A percentile compares a stretch with the other conserved stretches of the same genome.
Conservation (phyloP, 2,888 invertebrate species). For the Erannis defoliaria region DNA sequence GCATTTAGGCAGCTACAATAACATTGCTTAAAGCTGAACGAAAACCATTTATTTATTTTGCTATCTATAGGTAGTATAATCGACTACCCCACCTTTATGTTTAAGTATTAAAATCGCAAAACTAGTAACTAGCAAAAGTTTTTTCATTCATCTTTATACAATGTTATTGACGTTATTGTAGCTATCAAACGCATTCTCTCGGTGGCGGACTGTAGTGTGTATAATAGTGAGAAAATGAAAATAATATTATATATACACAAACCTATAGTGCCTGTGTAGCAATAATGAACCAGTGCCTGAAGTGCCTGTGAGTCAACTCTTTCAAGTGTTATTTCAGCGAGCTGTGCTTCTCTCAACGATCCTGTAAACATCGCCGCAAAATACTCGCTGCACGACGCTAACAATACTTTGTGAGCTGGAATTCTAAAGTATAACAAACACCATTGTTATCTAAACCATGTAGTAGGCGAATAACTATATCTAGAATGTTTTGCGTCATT, state of each 20-base stretch:
- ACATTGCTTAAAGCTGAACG: too few species aligned
- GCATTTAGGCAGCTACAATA: too few species aligned
- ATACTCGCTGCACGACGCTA: constrained; percentile 97
- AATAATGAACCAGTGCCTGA: constrained; percentile 94
- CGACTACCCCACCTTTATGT: too few species aligned
- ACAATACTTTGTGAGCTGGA: constrained; percentile 94
- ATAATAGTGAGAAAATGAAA: constrained; percentile 22
- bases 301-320: constrained; percentile 95
- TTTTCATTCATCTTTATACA: too few species aligned
- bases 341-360: constrained; percentile 93
- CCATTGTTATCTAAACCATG: neutral
- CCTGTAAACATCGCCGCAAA: constrained; percentile 98
- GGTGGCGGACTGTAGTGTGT: too few species aligned
- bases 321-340: constrained; percentile 93
- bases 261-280: constrained; percentile 93
- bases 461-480: constrained; percentile 5
- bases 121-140: too few species aligned
- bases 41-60: too few species aligned
- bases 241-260: constrained; percentile 38
- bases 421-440: constrained; percentile 77
- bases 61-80: too few species aligned
- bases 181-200: too few species aligned
- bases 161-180: too few species aligned
- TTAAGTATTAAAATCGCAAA: too few species aligned
- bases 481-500: constrained; percentile 7